These are phyloP conservation scores for Sternarchorhynchus goeldii DNA, from an alignment of 2,797 vertebrate species.

Conservation along the genomic window DNA sequence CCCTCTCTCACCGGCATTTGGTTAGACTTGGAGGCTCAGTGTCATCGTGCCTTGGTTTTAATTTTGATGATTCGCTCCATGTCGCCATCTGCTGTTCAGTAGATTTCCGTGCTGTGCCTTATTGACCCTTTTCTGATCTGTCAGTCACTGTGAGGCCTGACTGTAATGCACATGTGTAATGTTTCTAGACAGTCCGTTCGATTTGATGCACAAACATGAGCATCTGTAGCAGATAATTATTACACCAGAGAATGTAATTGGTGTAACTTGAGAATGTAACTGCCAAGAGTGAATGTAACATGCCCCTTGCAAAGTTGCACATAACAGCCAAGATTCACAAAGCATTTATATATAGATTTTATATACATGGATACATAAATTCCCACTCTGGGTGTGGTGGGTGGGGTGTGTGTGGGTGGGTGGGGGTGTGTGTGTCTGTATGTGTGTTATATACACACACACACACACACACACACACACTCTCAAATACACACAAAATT, in stretches of 20 bases:
- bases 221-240: not conserved
- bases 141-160: not conserved
- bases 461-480: not conserved
- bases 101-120: not conserved
- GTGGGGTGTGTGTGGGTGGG: too few relatives aligned
- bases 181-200: not conserved
- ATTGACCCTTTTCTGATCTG: constrained; percentile 14
- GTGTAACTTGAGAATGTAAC: constrained; percentile 50
- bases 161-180: not conserved
- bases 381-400: too few relatives aligned
- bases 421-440: not conserved
- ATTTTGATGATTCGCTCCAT: constrained; percentile 13
- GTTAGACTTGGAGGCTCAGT: not conserved
- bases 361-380: too few relatives aligned
- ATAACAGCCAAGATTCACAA: not conserved
- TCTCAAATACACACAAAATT: not conserved
- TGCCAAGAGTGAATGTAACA: constrained; percentile 69
- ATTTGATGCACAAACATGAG: not conserved
- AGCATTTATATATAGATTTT: not conserved
- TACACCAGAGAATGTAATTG: constrained; percentile 52
- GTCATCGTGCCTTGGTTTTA: not conserved
- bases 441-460: not conserved
- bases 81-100: constrained; percentile 49
- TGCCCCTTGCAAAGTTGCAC: constrained; percentile 11
- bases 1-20: not conserved